A percentile compares a stretch with the other conserved stretches of the same genome.
phyloP scores from a whole-genome alignment of 1,140 invertebrate species.

The Drosophila ambigua region DNA sequence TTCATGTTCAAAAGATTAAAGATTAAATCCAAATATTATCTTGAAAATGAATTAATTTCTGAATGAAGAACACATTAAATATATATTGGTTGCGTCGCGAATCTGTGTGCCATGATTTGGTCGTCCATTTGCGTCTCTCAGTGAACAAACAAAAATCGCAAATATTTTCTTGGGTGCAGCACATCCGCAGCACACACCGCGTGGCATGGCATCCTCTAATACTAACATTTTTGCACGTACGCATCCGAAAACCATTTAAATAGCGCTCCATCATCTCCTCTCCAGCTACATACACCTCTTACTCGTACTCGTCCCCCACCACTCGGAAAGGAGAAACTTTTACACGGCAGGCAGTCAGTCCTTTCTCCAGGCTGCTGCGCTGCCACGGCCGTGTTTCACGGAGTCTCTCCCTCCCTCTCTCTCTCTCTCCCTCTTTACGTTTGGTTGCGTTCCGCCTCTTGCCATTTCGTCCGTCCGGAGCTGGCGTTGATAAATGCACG shows the following conservation, averaged over 20 bases:
- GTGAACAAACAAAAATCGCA: slow-evolving; percentile 42
- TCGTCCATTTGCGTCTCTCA: no score
- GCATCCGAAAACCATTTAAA: slow-evolving; percentile 78
- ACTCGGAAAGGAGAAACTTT: slow-evolving; percentile 51
- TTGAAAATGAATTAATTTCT: no score
- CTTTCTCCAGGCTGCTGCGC: slow-evolving; percentile 37
- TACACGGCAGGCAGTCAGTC: slow-evolving; percentile 46
- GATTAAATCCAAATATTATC: no score
- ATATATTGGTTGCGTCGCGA: no score
- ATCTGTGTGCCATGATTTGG: no score
- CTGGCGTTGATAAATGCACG: slow-evolving; percentile 75
- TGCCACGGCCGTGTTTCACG: slow-evolving; percentile 29
- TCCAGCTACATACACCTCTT: neutral
- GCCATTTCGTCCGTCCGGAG: slow-evolving; percentile 3
- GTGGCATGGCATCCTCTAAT: slow-evolving; percentile 2
- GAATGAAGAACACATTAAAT: no score
- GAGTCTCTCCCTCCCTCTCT: neutral
- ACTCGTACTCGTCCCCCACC: no score
- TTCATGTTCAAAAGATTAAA: no score
- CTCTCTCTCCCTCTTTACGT: no score
- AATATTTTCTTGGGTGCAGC: slow-evolving; percentile 14
- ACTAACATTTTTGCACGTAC: slow-evolving; percentile 79
- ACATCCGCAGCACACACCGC: slow-evolving; percentile 7
- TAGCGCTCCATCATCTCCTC: slow-evolving; percentile 71
- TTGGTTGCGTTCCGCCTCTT: slow-evolving; percentile 11